phyloP scores from a whole-genome alignment of 2,888 invertebrate genomes.

The Oscheius sp. region DNA sequence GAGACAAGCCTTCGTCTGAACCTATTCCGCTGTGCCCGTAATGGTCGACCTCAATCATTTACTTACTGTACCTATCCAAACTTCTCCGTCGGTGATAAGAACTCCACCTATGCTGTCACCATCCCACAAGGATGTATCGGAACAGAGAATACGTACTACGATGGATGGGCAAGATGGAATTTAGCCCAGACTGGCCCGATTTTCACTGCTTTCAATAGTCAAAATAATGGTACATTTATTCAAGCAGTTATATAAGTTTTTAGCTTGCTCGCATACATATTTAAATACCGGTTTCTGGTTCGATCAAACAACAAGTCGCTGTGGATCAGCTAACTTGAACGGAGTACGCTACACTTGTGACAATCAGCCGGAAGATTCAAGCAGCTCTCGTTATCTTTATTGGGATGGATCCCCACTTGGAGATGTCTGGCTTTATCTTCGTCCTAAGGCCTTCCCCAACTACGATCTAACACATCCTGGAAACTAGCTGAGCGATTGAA shows the following conservation, averaged over 20 bases:
- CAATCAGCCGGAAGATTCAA: conserved; percentile 40
- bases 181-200: conserved; percentile 48
- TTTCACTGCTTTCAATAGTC: conserved; percentile 51
- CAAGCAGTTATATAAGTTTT: no score
- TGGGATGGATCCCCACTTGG: conserved; percentile 52
- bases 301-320: conserved; percentile 34
- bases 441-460: conserved; percentile 51
- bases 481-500: no score
- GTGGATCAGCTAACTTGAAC: conserved; percentile 59
- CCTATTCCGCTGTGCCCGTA: conserved; percentile 47
- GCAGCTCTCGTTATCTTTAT: conserved; percentile 45
- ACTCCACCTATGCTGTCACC: conserved; percentile 13
- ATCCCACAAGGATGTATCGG: conserved; percentile 43
- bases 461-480: conserved; percentile 38
- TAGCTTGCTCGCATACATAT: conserved; percentile 29
- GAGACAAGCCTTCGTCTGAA: conserved; percentile 52
- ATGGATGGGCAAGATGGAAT: conserved; percentile 61
- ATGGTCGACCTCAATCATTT: conserved; percentile 34
- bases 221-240: no score
- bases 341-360: conserved; percentile 54
- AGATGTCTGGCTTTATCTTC: conserved; percentile 46
- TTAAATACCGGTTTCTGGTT: conserved; percentile 63
- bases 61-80: conserved; percentile 50
- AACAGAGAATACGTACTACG: conserved; percentile 54
- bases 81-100: conserved; percentile 24